These are phyloP conservation scores for Palythoa heliodiscus DNA, from an alignment of 92 coral and sea anemone species.

Conservation along the genomic window DNA sequence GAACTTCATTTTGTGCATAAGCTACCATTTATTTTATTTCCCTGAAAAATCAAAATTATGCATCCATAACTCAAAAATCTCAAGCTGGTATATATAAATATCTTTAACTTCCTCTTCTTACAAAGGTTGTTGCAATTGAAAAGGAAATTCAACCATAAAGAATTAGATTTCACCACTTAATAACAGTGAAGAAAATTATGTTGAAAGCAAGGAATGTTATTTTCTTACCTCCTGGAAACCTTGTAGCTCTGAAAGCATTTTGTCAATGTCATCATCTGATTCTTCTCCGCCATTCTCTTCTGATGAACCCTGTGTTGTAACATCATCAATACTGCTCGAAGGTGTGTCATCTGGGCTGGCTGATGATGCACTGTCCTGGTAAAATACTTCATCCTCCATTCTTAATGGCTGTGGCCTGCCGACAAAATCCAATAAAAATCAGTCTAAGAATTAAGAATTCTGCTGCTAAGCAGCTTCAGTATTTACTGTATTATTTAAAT, in stretches of 20 bases:
- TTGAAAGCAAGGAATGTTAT: background rate
- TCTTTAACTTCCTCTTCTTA: no score
- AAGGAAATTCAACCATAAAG: background rate
- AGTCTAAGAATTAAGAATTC: background rate
- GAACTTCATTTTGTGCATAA: no score
- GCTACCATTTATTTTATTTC: no score
- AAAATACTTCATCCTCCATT: slow-evolving; percentile 43
- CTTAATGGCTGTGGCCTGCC: slow-evolving; percentile 33
- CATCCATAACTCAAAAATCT: no score
- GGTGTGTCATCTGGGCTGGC: slow-evolving; percentile 34
- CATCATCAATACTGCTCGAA: slow-evolving; percentile 34
- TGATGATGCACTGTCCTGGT: slow-evolving; percentile 9
- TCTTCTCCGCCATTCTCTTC: slow-evolving; percentile 40
- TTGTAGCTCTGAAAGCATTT: slow-evolving; percentile 92
- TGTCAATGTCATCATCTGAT: slow-evolving; percentile 87
- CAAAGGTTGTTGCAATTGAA: background rate
- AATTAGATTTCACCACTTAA: background rate
- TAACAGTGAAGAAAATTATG: background rate
- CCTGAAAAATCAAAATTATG: no score
- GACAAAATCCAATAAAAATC: background rate
- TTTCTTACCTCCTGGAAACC: slow-evolving; percentile 85
- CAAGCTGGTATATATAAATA: no score
- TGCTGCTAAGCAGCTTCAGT: background rate
- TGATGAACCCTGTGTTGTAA: slow-evolving; percentile 26
- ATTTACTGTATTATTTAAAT: background rate